Evolutionary conservation across 2,113 vertebrate genomes (phyloP).

Genomic region (Benitochromis conjunctus): DNA sequence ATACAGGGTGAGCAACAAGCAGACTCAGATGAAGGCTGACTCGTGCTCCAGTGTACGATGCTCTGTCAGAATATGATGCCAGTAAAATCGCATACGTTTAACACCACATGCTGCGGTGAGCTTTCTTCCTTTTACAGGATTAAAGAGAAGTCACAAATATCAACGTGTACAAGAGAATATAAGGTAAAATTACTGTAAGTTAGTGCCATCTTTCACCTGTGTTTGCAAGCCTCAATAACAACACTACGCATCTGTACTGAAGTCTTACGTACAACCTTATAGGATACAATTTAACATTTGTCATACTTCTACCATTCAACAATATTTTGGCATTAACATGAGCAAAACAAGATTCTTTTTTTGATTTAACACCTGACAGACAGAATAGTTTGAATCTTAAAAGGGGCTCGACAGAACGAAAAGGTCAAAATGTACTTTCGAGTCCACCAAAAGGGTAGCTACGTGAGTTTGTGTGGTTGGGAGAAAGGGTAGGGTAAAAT

Average conservation of each 20-base stretch:
- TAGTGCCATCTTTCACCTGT: not conserved
- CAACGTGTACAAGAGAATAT: not conserved
- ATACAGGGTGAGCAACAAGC: constrained; percentile 10
- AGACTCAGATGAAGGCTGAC: constrained; percentile 27
- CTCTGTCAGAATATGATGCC: constrained; percentile 3
- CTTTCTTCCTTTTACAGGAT: not conserved
- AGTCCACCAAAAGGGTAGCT: not conserved
- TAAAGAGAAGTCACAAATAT: constrained; percentile 2
- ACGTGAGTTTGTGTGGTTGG: not conserved
- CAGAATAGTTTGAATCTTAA: not conserved
- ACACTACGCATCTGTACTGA: not conserved
- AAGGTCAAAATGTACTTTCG: constrained; percentile 33
- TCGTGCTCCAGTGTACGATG: not conserved
- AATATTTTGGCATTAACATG: not conserved
- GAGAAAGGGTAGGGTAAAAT: not conserved
- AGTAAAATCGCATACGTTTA: constrained; percentile 2
- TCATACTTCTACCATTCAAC: not conserved
- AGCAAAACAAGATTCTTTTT: not conserved
- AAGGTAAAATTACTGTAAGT: not conserved
- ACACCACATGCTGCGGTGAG: not conserved
- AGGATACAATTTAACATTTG: not conserved
- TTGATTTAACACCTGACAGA: not conserved
- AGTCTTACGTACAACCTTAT: not conserved
- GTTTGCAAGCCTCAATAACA: not conserved
- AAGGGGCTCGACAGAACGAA: not conserved